Conservation (phyloP, 2,888 invertebrate species). For the Nemotelus nigrinus region DNA sequence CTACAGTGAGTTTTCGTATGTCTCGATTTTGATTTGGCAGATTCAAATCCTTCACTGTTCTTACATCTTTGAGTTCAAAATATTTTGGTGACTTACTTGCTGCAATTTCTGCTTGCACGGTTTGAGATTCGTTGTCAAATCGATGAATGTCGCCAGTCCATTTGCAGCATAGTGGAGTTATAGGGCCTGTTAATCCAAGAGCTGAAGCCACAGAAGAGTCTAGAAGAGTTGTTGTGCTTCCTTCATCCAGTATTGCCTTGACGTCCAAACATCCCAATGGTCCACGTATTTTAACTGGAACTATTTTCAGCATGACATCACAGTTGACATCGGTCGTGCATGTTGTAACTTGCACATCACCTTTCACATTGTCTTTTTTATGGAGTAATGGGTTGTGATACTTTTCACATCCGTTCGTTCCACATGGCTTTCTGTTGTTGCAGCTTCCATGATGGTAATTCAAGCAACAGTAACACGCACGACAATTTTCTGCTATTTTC, state of each 20-base stretch:
- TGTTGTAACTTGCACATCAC: not conserved
- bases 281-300: not conserved
- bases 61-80: no score
- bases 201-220: not conserved
- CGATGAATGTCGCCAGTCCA: no score
- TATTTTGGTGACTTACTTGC: not conserved
- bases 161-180: not conserved
- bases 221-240: conserved; percentile 2
- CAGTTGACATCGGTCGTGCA: not conserved
- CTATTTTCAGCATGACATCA: not conserved
- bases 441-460: no score
- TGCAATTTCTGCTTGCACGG: not conserved
- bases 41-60: conserved; percentile 7
- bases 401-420: no score
- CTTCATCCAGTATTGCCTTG: no score
- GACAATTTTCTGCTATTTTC: no score
- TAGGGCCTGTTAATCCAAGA: not conserved
- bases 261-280: no score
- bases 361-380: no score
- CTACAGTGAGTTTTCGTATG: not conserved
- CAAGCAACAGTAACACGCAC: no score
- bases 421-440: no score
- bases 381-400: no score
- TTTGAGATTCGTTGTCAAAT: not conserved
- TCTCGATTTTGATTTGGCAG: not conserved